Percentiles rank a stretch among this genome's conserved stretches.
These are phyloP conservation scores for Chloromyia formosa DNA, from an alignment of 2,888 invertebrate genomes.

Conservation along the genomic window DNA sequence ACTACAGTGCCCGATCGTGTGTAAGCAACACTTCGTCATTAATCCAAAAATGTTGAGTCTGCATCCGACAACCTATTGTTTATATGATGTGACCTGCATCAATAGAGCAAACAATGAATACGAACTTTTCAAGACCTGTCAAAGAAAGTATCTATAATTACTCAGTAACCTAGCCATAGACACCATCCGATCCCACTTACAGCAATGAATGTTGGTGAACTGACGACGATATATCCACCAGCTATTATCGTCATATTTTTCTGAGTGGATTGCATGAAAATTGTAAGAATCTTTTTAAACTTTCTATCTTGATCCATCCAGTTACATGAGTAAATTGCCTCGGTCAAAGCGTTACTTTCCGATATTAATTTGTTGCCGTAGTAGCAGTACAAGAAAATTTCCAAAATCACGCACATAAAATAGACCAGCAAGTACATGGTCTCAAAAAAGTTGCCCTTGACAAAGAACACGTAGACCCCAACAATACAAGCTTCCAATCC, in stretches of 20 bases:
- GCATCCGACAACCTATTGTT: too few species aligned
- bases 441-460: background rate
- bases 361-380: constrained; percentile 66
- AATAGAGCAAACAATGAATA: constrained; percentile 44
- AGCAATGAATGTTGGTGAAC: constrained; percentile 66
- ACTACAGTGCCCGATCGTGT: too few species aligned
- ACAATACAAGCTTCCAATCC: constrained; percentile 7
- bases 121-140: constrained; percentile 32
- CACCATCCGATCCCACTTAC: constrained; percentile 62
- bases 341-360: constrained; percentile 66
- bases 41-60: too few species aligned
- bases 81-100: background rate
- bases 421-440: background rate
- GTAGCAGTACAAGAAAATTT: constrained; percentile 67
- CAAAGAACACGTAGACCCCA: constrained; percentile 28
- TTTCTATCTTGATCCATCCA: constrained; percentile 66
- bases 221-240: constrained; percentile 67
- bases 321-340: constrained; percentile 66
- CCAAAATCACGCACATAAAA: constrained; percentile 61
- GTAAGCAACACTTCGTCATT: too few species aligned
- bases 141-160: too few species aligned
- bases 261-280: constrained; percentile 67
- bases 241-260: constrained; percentile 66
- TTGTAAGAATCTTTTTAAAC: constrained; percentile 64
- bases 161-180: too few species aligned